phyloP scores from a whole-genome alignment of 1,140 invertebrate species.

The Steinernema feltiae region DNA sequence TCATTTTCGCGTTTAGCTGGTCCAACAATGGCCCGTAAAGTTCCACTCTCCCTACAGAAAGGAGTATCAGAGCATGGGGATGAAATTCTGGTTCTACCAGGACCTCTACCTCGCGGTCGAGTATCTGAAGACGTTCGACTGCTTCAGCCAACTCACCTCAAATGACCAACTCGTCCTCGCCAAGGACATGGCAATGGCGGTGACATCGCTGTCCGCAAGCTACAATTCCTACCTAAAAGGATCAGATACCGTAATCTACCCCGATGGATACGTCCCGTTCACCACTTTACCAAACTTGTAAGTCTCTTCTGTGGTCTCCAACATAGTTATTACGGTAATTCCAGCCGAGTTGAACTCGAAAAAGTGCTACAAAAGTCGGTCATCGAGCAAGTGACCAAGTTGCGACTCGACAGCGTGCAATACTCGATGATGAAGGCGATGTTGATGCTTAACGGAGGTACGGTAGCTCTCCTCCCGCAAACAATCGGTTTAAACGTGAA shows the following conservation, averaged over 20 bases:
- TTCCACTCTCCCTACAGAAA: neutral
- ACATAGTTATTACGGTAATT: neutral
- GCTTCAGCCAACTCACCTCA: neutral
- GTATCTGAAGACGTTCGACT: neutral
- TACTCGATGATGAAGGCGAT: neutral
- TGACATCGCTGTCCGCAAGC: neutral
- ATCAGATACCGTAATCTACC: neutral
- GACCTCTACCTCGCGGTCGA: slow-evolving; percentile 3
- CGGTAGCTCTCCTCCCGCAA: neutral
- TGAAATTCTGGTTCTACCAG: slow-evolving; percentile 7
- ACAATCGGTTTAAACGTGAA: neutral
- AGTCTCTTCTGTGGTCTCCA: neutral
- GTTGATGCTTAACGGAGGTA: neutral
- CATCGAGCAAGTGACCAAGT: neutral
- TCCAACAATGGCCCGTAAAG: neutral
- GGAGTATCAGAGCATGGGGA: neutral
- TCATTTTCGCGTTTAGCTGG: neutral
- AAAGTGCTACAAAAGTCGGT: neutral
- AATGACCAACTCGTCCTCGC: neutral
- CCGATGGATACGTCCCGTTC: neutral
- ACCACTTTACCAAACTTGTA: neutral
- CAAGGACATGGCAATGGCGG: neutral
- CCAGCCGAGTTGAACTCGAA: neutral
- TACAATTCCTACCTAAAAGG: neutral
- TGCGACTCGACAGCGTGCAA: neutral